Evolutionary conservation across 2,113 vertebrate genomes (phyloP), one percentile per base, ranked within the genome.

Genomic region (Lepidothrix coronata): DNA sequence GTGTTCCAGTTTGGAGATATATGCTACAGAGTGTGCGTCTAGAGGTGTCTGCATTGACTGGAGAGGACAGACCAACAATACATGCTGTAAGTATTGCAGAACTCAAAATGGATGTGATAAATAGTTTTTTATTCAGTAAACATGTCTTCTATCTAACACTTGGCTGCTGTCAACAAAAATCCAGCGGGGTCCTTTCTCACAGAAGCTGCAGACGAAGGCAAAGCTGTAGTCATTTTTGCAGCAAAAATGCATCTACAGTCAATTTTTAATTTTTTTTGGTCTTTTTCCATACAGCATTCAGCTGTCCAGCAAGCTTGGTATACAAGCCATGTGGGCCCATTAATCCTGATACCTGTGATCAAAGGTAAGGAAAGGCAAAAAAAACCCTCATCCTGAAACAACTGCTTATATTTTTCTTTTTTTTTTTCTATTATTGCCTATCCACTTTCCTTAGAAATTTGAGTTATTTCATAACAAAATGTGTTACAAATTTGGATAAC

Each of bases 1-100:
- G 57, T 99, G 99, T 83, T 97, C 98, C 15, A 97, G 97, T 78
- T 93, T 99, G 85, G 98, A 99, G 97, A 97, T 98, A 2, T 99
- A 99, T 4, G 98, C 98, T 19, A 84, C 98, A 3, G 97, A 98
- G 62, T 99, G 99, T 17, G 93, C 97, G 8, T 43, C 92, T 11
- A 92, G 71, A 43, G 98, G 98, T 27, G 17, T 98, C 37, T 99
- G 99, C 61, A 68, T 99, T 9, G 96, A 99, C 90, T 99, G 99
- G 99, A 98, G 99, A 95, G 84, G 72, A 48, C 54, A 51, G 23
- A 99, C 98, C 46, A 93, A 98, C 17, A 96, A 96, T 15, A 80
- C 74, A 12, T 99, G 99, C 62, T 12, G 99, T 99, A 97, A 99
- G 98, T 98, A 55, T 3, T 58, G 31, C 31, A 63, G 41, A 65